Percentiles rank a stretch among this genome's conserved stretches.
Evolutionary conservation across 2,888 invertebrate species (phyloP).

Genomic region (Eristalis intricaria): DNA sequence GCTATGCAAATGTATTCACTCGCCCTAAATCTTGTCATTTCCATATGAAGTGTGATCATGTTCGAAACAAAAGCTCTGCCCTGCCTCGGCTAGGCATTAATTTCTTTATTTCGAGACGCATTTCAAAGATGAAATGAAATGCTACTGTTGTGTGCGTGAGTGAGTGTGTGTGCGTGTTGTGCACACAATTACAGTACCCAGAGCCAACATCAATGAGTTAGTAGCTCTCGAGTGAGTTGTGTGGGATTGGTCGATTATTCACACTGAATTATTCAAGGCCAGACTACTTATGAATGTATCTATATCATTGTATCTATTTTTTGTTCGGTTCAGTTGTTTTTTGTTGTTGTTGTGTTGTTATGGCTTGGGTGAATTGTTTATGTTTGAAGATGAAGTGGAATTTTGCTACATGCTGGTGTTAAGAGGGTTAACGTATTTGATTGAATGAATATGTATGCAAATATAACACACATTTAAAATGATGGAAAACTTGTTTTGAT

Average conservation of each 20-base stretch:
- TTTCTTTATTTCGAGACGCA: background rate
- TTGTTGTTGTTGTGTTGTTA: background rate
- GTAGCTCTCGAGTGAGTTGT: background rate
- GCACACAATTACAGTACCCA: background rate
- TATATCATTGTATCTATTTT: background rate
- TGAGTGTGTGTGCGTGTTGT: background rate
- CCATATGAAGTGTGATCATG: background rate
- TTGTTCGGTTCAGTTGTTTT: background rate
- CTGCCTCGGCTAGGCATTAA: background rate
- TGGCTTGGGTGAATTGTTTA: background rate
- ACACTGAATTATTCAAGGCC: constrained; percentile 29
- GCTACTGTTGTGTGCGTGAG: background rate
- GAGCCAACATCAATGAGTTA: background rate
- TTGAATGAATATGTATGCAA: background rate
- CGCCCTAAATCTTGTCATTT: background rate
- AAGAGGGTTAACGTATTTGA: background rate
- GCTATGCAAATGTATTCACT: constrained; percentile 18
- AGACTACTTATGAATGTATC: constrained; percentile 2
- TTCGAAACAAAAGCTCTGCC: background rate
- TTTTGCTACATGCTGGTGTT: background rate
- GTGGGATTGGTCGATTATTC: constrained; percentile 22
- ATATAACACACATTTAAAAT: background rate
- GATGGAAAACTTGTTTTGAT: background rate
- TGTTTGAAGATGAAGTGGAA: background rate
- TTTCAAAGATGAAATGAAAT: background rate